phyloP scores from a whole-genome alignment of 1,140 invertebrate species.

The Halyomorpha halys region DNA sequence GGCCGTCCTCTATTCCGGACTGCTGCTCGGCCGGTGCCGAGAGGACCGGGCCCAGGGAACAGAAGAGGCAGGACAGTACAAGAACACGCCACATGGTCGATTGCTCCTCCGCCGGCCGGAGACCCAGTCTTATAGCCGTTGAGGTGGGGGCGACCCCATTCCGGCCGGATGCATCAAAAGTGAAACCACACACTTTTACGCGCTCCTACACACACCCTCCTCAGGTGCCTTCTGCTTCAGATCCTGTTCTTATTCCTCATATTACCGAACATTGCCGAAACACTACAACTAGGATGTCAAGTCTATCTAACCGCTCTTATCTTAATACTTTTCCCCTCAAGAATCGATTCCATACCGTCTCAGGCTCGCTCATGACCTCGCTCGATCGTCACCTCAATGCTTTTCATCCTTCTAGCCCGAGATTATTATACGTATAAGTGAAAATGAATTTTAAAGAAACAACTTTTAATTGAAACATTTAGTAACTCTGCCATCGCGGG shows the following conservation, averaged over 20 bases:
- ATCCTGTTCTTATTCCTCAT: slow-evolving; percentile 8
- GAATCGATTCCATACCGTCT: no score
- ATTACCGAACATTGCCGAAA: no score
- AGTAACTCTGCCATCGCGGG: no score
- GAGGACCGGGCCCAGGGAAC: slow-evolving; percentile 24
- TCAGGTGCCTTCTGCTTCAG: background rate
- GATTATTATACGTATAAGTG: no score
- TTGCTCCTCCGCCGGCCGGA: background rate
- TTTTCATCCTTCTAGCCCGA: no score
- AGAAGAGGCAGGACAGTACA: slow-evolving; percentile 7
- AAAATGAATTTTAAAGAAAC: no score
- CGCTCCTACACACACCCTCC: slow-evolving; percentile 3
- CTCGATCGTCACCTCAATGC: no score
- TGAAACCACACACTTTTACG: slow-evolving; percentile 11
- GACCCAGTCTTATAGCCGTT: background rate
- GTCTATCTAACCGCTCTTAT: no score
- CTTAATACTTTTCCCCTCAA: no score
- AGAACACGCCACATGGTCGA: background rate
- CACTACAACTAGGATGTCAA: no score
- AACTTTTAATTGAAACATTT: no score
- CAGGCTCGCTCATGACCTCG: no score
- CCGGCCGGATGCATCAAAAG: slow-evolving; percentile 3
- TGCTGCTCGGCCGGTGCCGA: slow-evolving; percentile 22
- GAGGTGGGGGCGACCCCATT: slow-evolving; percentile 3
- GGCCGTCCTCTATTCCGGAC: slow-evolving; percentile 35